Percentiles rank a stretch among this genome's conserved stretches.
These are phyloP conservation scores for Centroberyx gerrardi DNA, from an alignment of 2,797 vertebrate species.

Conservation along the genomic window DNA sequence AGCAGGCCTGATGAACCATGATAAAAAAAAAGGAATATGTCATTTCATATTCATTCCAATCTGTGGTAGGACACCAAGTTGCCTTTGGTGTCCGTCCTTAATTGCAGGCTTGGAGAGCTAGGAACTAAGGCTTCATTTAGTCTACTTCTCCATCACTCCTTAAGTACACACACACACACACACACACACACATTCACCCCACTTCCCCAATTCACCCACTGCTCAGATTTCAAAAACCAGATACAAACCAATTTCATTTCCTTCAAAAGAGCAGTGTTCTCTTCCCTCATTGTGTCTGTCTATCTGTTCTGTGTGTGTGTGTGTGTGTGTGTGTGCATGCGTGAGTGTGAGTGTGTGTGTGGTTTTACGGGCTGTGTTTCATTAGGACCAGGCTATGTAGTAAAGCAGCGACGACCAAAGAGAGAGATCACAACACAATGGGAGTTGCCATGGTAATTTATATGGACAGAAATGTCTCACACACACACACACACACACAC, in stretches of 20 bases:
- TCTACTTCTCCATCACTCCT: conserved; percentile 10
- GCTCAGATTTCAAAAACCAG: conserved; percentile 61
- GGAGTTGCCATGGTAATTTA: conserved; percentile 67
- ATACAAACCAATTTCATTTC: conserved; percentile 52
- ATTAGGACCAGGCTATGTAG: conserved; percentile 33
- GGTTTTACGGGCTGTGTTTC: conserved; percentile 56
- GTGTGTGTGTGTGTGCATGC: not conserved
- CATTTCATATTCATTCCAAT: conserved; percentile 13
- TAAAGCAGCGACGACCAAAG: conserved; percentile 59
- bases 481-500: no score
- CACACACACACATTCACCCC: conserved; percentile 17
- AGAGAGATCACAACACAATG: conserved; percentile 54
- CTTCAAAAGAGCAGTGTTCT: conserved; percentile 38
- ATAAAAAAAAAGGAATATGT: not conserved
- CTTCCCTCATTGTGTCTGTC: not conserved
- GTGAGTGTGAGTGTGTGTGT: not conserved
- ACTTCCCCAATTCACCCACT: conserved; percentile 1
- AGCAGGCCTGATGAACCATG: not conserved
- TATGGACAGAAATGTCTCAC: conserved; percentile 66
- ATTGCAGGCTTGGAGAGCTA: conserved; percentile 32
- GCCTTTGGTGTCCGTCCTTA: conserved; percentile 24
- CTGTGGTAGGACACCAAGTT: not conserved
- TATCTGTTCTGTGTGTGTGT: conserved; percentile 9
- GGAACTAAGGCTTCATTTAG: conserved; percentile 36
- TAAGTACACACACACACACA: conserved; percentile 29